Conservation (phyloP, 1,140 invertebrate species). For the Apis cerana region DNA sequence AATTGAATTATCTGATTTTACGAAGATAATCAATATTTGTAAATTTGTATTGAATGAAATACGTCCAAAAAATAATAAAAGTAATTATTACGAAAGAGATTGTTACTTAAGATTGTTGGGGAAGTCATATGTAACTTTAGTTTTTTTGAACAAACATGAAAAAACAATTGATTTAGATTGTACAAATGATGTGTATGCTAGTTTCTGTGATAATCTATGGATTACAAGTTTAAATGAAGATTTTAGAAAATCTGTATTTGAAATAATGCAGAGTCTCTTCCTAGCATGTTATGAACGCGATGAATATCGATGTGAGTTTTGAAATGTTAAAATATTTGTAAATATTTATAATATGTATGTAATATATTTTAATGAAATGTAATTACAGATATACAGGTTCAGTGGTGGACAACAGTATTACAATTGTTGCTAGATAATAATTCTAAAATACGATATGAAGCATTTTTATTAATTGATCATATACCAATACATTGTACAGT, state of each 20-base stretch:
- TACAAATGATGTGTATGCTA: constrained; percentile 58
- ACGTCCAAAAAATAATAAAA: background rate
- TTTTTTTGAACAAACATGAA: constrained; percentile 11
- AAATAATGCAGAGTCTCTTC: constrained; percentile 64
- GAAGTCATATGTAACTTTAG: constrained; percentile 59
- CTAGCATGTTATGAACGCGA: background rate
- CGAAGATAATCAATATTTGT: constrained; percentile 36
- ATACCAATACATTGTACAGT: constrained; percentile 34
- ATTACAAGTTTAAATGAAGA: constrained; percentile 61
- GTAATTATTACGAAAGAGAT: constrained; percentile 58
- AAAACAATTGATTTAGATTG: constrained; percentile 24
- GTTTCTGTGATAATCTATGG: constrained; percentile 66
- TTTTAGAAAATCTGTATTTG: constrained; percentile 65
- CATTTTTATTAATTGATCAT: constrained; percentile 34
- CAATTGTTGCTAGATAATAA: constrained; percentile 73
- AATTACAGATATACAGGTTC: constrained; percentile 50
- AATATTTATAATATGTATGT: background rate
- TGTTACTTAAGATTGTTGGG: constrained; percentile 70
- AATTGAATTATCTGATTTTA: background rate
- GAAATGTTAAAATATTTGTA: background rate
- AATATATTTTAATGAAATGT: background rate
- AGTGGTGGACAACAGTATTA: constrained; percentile 75
- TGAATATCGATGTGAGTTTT: constrained; percentile 56
- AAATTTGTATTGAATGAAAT: constrained; percentile 47
- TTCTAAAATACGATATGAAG: constrained; percentile 61